Percentiles rank a stretch among this genome's conserved stretches.
These are phyloP conservation scores for Drosophila histrio DNA, from an alignment of 2,888 invertebrate genomes.

Conservation along the genomic window DNA sequence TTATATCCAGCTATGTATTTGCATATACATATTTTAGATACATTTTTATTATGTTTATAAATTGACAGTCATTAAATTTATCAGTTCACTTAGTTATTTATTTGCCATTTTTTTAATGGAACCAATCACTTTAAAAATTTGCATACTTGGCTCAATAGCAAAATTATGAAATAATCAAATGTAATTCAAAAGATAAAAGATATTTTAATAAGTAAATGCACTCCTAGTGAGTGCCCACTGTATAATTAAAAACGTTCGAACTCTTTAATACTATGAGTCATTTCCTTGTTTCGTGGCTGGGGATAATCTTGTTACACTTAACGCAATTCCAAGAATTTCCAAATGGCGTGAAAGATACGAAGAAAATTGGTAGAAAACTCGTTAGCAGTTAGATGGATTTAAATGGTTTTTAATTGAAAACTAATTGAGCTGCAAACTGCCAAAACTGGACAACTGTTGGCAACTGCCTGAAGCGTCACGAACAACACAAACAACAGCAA, in stretches of 20 bases:
- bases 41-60: too few relatives aligned
- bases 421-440: constrained; percentile 59
- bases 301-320: not conserved
- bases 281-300: constrained; percentile 1
- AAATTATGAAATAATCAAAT: not conserved
- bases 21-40: too few relatives aligned
- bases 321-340: constrained; percentile 34
- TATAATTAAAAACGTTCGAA: not conserved
- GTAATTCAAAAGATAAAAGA: too few relatives aligned
- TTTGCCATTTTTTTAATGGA: too few relatives aligned
- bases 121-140: too few relatives aligned
- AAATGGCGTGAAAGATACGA: constrained; percentile 32
- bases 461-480: constrained; percentile 41
- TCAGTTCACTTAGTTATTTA: not conserved
- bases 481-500: not conserved
- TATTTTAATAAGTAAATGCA: not conserved
- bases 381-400: constrained; percentile 42
- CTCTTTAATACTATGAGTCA: not conserved
- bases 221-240: constrained; percentile 5
- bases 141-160: not conserved
- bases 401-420: constrained; percentile 62
- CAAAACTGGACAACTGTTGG: constrained; percentile 43
- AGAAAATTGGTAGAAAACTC: constrained; percentile 11
- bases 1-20: too few relatives aligned
- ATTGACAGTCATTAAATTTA: too few relatives aligned